Base-by-base conservation (phyloP, 2,113 vertebrate genomes). In the Notarius lentiginosus region DNA sequence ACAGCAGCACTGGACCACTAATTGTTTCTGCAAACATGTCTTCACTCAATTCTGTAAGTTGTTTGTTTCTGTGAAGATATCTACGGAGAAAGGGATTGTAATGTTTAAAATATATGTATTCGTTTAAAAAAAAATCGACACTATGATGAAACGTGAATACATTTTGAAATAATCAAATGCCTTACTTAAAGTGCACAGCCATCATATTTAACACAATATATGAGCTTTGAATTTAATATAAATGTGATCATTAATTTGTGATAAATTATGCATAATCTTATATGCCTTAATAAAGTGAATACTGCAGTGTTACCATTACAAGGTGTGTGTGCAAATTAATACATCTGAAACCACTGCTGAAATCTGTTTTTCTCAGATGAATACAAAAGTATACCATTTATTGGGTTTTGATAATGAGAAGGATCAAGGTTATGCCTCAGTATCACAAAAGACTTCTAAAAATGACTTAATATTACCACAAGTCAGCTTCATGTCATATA, bases 11-110 rank as follows among this genome's bases (percentile, higher is more conserved):
- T 68, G 98, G 98, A 82, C 98, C 98, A 61, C 95, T 97, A 87
- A 96, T 81, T 51, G 94, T 94, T 82, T 97, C 97, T 30, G 94
- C 92, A 93, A 99, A 99, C 60, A 96, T 95, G 72, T 95, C 95
- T 9, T 98, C 96, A 87, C 96, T 95, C 88, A 99, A 96, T 90
- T 91, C 91, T 90, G 94, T 94, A 87, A 99, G 92, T 85, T 96
- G 92, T 84, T 93, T 96, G 89, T 99, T 99, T 93, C 97, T 97
- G 93, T 99, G 97, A 75, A 99, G 95, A 91, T 99, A 97, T 61
- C 98, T 99, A 92, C 77, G 91, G 58, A 89, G 87, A 87, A 94
- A 88, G 85, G 22, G 70, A 87, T 12, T n/a, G 1, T 53, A 80
- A 84, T 60, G 27, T 22, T 63, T 30, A 22, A 34, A 79, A 56